Percentiles rank a stretch among this genome's conserved stretches.
Conservation (phyloP, 2,888 invertebrate species). For the Tetheella fluctuosa region DNA sequence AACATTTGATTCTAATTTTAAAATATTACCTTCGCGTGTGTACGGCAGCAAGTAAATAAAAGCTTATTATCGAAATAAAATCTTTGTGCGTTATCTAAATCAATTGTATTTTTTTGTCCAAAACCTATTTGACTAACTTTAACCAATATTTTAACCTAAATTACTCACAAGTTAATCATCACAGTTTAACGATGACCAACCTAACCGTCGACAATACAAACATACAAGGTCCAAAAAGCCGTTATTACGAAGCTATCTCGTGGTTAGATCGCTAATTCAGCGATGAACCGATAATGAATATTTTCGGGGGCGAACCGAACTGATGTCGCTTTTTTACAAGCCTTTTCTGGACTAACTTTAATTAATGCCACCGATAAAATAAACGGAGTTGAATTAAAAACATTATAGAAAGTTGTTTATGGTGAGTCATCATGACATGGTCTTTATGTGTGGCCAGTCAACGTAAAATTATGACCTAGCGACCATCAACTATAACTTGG, state of each 20-base stretch:
- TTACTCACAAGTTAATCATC: not conserved
- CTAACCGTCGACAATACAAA: constrained; percentile 40
- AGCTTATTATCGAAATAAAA: no score
- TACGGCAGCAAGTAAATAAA: no score
- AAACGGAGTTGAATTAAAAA: constrained; percentile 47
- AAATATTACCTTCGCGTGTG: not conserved
- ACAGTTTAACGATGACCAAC: not conserved
- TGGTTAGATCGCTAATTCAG: constrained; percentile 58
- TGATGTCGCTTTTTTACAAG: constrained; percentile 6
- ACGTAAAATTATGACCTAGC: not conserved
- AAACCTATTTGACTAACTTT: no score
- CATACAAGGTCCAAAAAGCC: constrained; percentile 43
- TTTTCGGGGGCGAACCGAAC: constrained; percentile 1
- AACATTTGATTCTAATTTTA: not conserved
- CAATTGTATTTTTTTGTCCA: no score
- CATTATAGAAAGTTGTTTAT: constrained; percentile 47
- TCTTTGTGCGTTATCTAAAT: no score
- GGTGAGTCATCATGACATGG: constrained; percentile 34
- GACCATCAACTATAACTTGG: not conserved
- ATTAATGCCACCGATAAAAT: constrained; percentile 44
- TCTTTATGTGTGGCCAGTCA: not conserved
- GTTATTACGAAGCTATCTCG: constrained; percentile 61
- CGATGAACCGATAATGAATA: constrained; percentile 6
- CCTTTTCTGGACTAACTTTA: constrained; percentile 39
- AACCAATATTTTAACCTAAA: not conserved